These are phyloP conservation scores for Pelagia noctiluca DNA, from an alignment of 30 jellyfish, hydroid and myxozoan genomes.

Conservation along the genomic window DNA sequence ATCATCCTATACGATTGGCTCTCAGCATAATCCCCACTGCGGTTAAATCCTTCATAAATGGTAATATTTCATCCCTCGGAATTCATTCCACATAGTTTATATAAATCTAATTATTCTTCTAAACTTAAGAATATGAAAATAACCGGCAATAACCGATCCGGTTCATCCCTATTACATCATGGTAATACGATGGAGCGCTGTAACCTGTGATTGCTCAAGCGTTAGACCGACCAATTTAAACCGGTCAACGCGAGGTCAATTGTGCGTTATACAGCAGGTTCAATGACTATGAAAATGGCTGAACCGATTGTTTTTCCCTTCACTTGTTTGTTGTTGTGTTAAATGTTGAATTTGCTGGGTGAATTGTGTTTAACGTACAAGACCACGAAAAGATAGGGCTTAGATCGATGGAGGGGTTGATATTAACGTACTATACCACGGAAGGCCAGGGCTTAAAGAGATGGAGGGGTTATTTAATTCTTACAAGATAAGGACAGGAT, in stretches of 20 bases:
- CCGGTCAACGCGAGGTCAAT: conserved; percentile 58
- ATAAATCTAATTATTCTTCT: neutral
- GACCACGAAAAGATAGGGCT: too few relatives aligned
- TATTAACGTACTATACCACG: too few relatives aligned
- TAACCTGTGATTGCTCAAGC: conserved; percentile 59
- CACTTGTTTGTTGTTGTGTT: too few relatives aligned
- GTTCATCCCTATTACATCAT: conserved; percentile 73
- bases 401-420: too few relatives aligned
- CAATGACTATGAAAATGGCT: conserved; percentile 1
- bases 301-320: neutral
- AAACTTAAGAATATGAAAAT: neutral
- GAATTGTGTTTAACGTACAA: too few relatives aligned
- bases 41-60: too few relatives aligned
- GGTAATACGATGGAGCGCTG: conserved; percentile 22
- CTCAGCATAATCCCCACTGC: neutral
- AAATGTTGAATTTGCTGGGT: too few relatives aligned
- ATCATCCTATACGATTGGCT: neutral
- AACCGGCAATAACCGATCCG: neutral
- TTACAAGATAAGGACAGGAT: too few relatives aligned
- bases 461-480: too few relatives aligned
- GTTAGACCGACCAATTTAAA: conserved; percentile 55
- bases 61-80: too few relatives aligned
- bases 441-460: too few relatives aligned
- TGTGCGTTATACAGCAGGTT: conserved; percentile 11
- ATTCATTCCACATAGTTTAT: neutral